Evolutionary conservation across 2,888 invertebrate species (phyloP).

Genomic region (Thera obeliscata): DNA sequence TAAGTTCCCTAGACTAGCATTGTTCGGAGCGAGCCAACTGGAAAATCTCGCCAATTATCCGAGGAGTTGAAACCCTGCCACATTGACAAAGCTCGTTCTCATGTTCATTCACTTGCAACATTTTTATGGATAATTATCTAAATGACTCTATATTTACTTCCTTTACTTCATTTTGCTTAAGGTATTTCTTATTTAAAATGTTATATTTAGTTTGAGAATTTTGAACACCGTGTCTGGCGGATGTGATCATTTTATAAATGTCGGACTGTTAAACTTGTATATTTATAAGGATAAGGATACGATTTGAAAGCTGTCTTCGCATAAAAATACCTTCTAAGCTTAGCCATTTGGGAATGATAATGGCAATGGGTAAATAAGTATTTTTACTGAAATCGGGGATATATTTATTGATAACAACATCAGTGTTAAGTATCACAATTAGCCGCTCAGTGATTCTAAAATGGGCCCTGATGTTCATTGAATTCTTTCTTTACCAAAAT

Average conservation of each 20-base stretch:
- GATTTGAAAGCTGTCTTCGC: not conserved
- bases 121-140: conserved; percentile 40
- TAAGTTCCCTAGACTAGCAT: conserved; percentile 66
- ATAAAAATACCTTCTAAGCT: not conserved
- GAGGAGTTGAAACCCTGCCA: conserved; percentile 52
- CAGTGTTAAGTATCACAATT: no score
- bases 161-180: conserved; percentile 23
- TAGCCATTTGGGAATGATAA: not conserved
- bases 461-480: conserved; percentile 1
- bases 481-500: conserved; percentile 17
- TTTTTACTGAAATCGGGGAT: no score
- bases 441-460: not conserved
- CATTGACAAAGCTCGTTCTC: conserved; percentile 44
- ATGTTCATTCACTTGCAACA: conserved; percentile 42
- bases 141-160: conserved; percentile 43
- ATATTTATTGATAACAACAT: no score
- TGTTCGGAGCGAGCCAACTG: conserved; percentile 53
- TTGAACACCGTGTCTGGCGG: not conserved
- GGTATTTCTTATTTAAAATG: not conserved
- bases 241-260: conserved; percentile 1
- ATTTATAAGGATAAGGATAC: not conserved
- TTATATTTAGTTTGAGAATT: not conserved
- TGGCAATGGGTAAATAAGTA: not conserved
- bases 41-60: conserved; percentile 70
- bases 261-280: not conserved